Evolutionary conservation across 2,888 invertebrate species (phyloP), one percentile per base, ranked within the genome.

Genomic region (Drosophila aldrichi): DNA sequence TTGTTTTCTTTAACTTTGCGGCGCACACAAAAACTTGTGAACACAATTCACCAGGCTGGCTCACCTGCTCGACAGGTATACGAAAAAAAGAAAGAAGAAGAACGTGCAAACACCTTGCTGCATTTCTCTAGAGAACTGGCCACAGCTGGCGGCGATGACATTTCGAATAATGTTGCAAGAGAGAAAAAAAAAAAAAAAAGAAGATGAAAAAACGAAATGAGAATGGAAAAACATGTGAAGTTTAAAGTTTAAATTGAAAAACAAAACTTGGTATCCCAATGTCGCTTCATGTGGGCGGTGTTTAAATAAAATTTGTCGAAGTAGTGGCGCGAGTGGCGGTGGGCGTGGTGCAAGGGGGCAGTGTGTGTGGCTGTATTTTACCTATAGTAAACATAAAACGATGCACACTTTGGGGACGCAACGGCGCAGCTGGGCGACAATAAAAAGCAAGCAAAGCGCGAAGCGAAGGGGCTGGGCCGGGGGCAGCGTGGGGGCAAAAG

Each of bases 241-340:
- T 80, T 81, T 78, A 74, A 83, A 86, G 74, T 85, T 88, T 83
- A 86, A 86, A 86, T 88, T 86, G 88, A 85, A 86, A 88, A 88
- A 69, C 63, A 82, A 74, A 74, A 75, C 77, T 77, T 75, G 59
- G 60, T 38, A 43, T 51, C 74, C 65, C 71, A 62, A 69, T 63
- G 73, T 56, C 49, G 56, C 63, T 63, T 60, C 44, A 57, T 59
- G 58, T 65, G 74, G 70, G 73, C 59, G 59, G 60, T 78, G 81
- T 61, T 74, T 72, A 70, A 81, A 79, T 71, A 70, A 81, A 82
- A 85, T 77, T 74, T 77, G 79, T 81, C 73, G 71, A 52, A 63
- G 63, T 55, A 54, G 66, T 54, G 38, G 44, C 18, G 46, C 48
- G 25, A 32, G 29, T 29, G 29, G 32, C 10, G 32, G 48, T 57